Evolutionary conservation across 2,797 vertebrate species (phyloP), one percentile per base, ranked within the genome.

Genomic region (Acrocephalus scirpaceus): DNA sequence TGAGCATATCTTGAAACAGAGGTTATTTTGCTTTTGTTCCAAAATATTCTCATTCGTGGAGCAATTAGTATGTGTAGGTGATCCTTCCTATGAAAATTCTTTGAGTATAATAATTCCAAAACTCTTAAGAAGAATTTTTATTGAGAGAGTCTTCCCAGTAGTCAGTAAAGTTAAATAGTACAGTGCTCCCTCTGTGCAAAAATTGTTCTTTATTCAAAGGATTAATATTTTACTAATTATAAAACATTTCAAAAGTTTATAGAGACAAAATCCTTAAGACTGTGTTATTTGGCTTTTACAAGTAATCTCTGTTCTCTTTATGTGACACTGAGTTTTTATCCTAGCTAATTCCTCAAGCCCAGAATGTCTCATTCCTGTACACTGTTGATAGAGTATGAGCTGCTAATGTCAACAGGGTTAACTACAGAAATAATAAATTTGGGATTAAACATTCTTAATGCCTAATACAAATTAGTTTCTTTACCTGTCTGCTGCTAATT

Each of bases 401-500:
- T 91, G 65, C 34, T 80, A 64, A 88, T 67, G 34, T 84, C 87
- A 92, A 92, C n/a, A 91, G 79, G 76, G 92, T 96, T 96, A 96
- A 96, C 44, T 38, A 54, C 62, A 73, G 64, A 27, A 96, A 91
- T 47, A 94, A 76, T 75, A 78, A 78, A 84, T 76, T 84, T 81
- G 40, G 82, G 58, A 94, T 95, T 96, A 95, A 93, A 77, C 82
- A 96, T 96, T 96, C 88, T 64, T 90, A 91, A 92, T 57, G 25
- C 73, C 85, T 91, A 85, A 92, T 78, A 95, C 62, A 94, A 92
- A 93, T 90, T 21, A 90, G 62, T 84, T 94, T 89, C 69, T 93
- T 95, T 96, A 96, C 70, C 66, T 75, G 96, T 96, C 90, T 82
- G 86, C 64, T 58, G 82, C 94, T 95, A 94, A 95, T 95, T 93